Percentiles rank a stretch among this genome's conserved stretches.
Evolutionary conservation across 2,797 vertebrate species (phyloP).

Genomic region (Mustela erminea): DNA sequence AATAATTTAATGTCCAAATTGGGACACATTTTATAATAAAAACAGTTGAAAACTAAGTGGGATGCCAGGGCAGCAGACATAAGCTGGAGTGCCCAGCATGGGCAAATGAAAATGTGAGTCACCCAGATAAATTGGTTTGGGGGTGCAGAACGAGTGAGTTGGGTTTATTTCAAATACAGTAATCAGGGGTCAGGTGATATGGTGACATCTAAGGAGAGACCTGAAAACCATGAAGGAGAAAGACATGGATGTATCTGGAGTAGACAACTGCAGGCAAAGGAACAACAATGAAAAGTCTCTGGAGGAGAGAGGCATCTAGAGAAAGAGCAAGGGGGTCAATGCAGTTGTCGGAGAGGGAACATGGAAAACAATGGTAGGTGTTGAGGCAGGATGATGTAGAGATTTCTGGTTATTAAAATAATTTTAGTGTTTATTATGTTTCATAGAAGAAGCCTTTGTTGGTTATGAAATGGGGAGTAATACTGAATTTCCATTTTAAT

Average conservation of each 20-base stretch:
- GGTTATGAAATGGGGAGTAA: background rate
- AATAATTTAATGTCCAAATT: background rate
- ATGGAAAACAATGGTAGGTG: background rate
- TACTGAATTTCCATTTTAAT: conserved; percentile 6
- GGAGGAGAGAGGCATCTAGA: background rate
- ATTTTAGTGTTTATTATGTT: background rate
- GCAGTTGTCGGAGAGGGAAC: background rate
- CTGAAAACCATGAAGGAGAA: background rate
- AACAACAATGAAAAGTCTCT: background rate
- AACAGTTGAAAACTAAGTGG: background rate
- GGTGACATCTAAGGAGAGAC: background rate
- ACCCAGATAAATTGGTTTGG: background rate
- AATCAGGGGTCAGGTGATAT: background rate
- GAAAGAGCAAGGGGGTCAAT: background rate
- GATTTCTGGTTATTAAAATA: background rate
- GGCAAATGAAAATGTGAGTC: background rate
- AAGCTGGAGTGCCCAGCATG: background rate
- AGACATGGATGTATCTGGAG: background rate
- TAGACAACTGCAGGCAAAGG: background rate
- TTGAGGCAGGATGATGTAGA: background rate
- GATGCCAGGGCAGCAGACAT: background rate
- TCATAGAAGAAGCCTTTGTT: background rate
- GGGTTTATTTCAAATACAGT: background rate
- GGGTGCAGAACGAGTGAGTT: background rate
- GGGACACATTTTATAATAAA: background rate